These are phyloP conservation scores for Zalophus californianus DNA, from an alignment of 2,797 vertebrate genomes.

Conservation along the genomic window DNA sequence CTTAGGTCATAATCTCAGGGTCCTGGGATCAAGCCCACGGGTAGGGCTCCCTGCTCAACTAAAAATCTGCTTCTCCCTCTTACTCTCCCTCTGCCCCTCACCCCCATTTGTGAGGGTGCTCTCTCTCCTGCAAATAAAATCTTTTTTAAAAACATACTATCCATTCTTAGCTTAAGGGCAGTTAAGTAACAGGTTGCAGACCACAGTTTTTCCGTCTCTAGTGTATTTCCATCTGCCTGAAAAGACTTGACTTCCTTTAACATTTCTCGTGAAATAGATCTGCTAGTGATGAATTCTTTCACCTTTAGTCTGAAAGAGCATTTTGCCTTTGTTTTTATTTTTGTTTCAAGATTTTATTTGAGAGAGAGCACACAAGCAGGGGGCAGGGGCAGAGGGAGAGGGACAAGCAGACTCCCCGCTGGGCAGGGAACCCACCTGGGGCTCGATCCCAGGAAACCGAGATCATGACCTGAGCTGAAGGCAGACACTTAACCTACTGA, in stretches of 20 bases:
- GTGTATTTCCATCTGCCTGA: not conserved
- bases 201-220: no score
- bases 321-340: not conserved
- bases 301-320: not conserved
- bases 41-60: not conserved
- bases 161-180: not conserved
- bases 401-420: not conserved
- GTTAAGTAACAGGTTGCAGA: not conserved
- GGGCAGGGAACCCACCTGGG: not conserved
- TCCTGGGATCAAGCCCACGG: not conserved
- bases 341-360: not conserved
- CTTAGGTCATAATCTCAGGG: not conserved
- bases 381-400: not conserved
- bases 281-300: not conserved
- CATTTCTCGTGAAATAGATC: not conserved
- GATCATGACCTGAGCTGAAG: not conserved
- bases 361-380: not conserved
- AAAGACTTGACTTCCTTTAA: not conserved
- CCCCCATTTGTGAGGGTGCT: rapidly evolving
- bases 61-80: not conserved
- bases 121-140: not conserved
- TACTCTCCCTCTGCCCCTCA: not conserved
- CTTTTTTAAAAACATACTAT: not conserved
- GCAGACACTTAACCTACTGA: not conserved
- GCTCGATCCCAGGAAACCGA: not conserved